These are phyloP conservation scores for Oophaga sylvatica DNA, from an alignment of 2,797 vertebrate genomes.

Conservation along the genomic window DNA sequence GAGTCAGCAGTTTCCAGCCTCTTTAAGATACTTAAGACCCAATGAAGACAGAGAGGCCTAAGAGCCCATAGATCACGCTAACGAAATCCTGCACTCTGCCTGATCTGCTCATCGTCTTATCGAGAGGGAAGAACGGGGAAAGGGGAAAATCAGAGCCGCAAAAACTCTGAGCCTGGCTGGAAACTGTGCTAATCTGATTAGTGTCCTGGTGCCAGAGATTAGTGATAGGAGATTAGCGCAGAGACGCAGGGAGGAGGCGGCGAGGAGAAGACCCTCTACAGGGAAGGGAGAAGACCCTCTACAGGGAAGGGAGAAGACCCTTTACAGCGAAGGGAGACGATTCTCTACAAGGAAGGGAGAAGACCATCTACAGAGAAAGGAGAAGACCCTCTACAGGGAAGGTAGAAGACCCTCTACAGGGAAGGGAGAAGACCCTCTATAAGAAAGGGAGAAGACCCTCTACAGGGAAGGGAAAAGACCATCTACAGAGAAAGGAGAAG, in stretches of 20 bases:
- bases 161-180: not conserved
- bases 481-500: too few relatives aligned
- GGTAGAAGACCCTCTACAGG: too few relatives aligned
- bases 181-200: conserved; percentile 41
- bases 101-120: conserved; percentile 35
- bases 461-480: too few relatives aligned
- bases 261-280: not conserved
- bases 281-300: not conserved
- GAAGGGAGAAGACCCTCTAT: too few relatives aligned
- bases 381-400: too few relatives aligned
- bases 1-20: conserved; percentile 57
- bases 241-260: not conserved
- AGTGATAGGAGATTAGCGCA: not conserved
- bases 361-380: too few relatives aligned
- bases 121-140: not conserved
- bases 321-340: too few relatives aligned
- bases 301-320: too few relatives aligned
- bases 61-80: conserved; percentile 51
- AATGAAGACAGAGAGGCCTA: conserved; percentile 51
- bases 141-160: not conserved
- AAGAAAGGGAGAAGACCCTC: too few relatives aligned
- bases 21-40: conserved; percentile 59
- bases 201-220: not conserved
- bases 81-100: conserved; percentile 34
- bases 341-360: too few relatives aligned